phyloP scores from a whole-genome alignment of 2,797 vertebrate species.

The Macrochelys suwanniensis region DNA sequence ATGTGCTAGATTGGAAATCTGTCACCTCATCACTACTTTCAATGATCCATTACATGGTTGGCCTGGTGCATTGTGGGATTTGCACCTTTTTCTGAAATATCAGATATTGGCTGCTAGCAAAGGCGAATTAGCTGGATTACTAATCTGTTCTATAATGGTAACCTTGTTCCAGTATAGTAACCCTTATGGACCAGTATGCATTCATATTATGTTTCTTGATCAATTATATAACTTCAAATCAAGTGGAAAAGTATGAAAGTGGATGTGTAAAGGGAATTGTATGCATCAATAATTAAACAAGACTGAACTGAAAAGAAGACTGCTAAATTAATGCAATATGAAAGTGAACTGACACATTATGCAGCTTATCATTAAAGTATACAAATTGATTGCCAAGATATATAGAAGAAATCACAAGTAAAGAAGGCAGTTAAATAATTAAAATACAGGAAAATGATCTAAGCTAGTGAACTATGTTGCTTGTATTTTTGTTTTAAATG shows the following conservation, averaged over 20 bases:
- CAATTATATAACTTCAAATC: neutral
- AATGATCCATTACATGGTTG: neutral
- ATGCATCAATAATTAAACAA: constrained; percentile 45
- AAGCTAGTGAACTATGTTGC: constrained; percentile 14
- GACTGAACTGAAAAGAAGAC: neutral
- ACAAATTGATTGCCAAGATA: constrained; percentile 21
- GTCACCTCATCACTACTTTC: neutral
- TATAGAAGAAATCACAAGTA: constrained; percentile 13
- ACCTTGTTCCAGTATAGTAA: neutral
- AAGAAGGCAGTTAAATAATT: constrained; percentile 21
- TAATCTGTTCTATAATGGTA: neutral
- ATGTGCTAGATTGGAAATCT: neutral
- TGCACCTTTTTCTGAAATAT: neutral
- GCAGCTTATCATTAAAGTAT: neutral
- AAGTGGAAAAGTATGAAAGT: neutral
- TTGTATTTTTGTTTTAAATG: neutral
- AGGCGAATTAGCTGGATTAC: neutral
- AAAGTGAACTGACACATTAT: constrained; percentile 1
- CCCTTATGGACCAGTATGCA: neutral
- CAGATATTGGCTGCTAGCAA: neutral
- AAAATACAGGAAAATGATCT: neutral
- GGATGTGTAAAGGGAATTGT: neutral
- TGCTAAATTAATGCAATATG: constrained; percentile 40
- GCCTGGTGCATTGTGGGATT: neutral
- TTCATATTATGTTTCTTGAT: neutral